phyloP scores from a whole-genome alignment of 1,140 invertebrate genomes.

The Drosophila orena region DNA sequence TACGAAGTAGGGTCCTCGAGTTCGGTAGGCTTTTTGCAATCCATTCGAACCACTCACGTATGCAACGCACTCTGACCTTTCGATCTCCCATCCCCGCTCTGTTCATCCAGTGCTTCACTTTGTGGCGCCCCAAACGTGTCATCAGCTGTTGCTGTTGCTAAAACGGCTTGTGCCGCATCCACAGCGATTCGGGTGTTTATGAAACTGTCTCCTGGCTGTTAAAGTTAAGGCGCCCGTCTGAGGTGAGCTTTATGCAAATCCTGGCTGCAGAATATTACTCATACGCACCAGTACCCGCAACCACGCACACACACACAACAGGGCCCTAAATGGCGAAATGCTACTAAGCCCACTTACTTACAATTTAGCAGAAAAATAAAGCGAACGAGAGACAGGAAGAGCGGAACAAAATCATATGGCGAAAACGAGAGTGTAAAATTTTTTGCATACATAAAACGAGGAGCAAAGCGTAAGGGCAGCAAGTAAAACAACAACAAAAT shows the following conservation, averaged over 20 bases:
- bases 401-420: slow-evolving; percentile 55
- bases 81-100: not conserved
- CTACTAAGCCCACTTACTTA: slow-evolving; percentile 83
- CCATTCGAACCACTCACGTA: not conserved
- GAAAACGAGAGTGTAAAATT: slow-evolving; percentile 81
- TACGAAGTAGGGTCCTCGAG: not conserved
- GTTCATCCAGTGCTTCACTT: slow-evolving; percentile 18
- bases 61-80: slow-evolving; percentile 59
- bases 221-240: slow-evolving; percentile 62
- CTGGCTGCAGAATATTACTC: slow-evolving; percentile 54
- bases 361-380: slow-evolving; percentile 74
- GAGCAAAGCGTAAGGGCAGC: slow-evolving; percentile 48
- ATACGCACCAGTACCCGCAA: slow-evolving; percentile 38
- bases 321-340: slow-evolving; percentile 74
- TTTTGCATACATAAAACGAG: slow-evolving; percentile 75
- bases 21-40: not conserved
- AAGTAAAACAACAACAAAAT: slow-evolving; percentile 65
- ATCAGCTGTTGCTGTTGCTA: slow-evolving; percentile 31
- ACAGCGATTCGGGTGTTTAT: slow-evolving; percentile 60
- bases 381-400: slow-evolving; percentile 45
- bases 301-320: slow-evolving; percentile 24
- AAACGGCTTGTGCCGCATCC: not conserved
- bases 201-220: slow-evolving; percentile 62
- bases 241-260: slow-evolving; percentile 78
- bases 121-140: slow-evolving; percentile 14